These are phyloP conservation scores for Hippocampus abdominalis DNA, from an alignment of 2,113 vertebrate genomes.

Conservation along the genomic window DNA sequence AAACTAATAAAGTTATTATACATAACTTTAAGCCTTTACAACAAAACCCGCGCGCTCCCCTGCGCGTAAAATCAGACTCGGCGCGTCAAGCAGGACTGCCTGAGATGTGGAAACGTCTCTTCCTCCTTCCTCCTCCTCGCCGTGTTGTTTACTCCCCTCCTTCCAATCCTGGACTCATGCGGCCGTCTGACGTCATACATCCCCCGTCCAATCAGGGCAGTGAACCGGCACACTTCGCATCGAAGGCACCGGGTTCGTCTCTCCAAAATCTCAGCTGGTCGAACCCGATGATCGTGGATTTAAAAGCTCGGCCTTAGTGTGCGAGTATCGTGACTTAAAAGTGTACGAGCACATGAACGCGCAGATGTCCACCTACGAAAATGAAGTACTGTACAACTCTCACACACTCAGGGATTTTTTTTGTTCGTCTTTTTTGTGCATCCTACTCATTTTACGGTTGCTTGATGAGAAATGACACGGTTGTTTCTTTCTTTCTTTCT, in stretches of 20 bases:
- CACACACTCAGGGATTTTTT: neutral
- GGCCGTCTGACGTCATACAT: constrained; percentile 67
- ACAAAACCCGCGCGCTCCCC: constrained; percentile 55
- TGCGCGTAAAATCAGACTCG: constrained; percentile 59
- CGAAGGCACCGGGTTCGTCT: constrained; percentile 32
- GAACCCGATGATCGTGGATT: constrained; percentile 66
- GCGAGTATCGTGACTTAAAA: neutral
- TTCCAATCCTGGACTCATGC: constrained; percentile 68
- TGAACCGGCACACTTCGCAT: constrained; percentile 45
- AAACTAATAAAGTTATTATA: constrained; percentile 35
- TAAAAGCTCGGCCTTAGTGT: constrained; percentile 45
- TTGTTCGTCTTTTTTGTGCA: neutral
- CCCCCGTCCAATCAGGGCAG: constrained; percentile 61
- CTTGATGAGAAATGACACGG: neutral
- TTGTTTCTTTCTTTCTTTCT: constrained; percentile 7
- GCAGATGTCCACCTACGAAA: neutral
- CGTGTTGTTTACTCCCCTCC: constrained; percentile 70
- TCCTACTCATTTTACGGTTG: neutral
- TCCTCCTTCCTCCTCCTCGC: constrained; percentile 61
- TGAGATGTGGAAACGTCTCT: constrained; percentile 75
- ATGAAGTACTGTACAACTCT: neutral
- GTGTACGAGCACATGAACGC: neutral
- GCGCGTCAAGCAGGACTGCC: constrained; percentile 60
- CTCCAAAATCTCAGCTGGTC: constrained; percentile 62
- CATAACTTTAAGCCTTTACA: constrained; percentile 47